Base-by-base conservation (phyloP, 2,888 invertebrate genomes). In the Zhuqinia jingwanae region DNA sequence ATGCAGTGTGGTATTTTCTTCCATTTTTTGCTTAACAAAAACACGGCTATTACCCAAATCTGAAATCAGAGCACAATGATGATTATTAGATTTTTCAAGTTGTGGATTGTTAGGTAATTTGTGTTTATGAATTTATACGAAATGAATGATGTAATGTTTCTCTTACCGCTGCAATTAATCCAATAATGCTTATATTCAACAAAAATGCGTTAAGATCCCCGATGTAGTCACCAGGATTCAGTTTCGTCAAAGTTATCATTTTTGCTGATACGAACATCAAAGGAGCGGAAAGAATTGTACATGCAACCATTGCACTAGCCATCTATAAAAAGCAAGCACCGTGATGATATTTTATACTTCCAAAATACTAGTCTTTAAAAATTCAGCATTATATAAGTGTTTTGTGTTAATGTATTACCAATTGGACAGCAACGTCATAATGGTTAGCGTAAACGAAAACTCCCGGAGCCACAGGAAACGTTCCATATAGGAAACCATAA, bases 261-360 rank as follows among this genome's bases (percentile, higher is more conserved):
- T 97, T 96, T 0, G 98, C 97, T 0, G 98, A 98, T 86, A 98
- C 95, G 92, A 97, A 98, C 96, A 98, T 98, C 91, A 98, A 94
- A 0, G 98, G 98, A 0, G 97, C 98, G 15, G 98, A 98, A 25
- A 98, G 93, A 92, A 98, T 97, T 0, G 98, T 99, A 91, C 98
- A 97, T 0, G 97, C 96, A 3, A 98, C 98, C 97, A 98, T 97
- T 36, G 97, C 96, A 79, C 96, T 97, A 0, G 98, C 98, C 92
- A 98, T 95, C 96, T 97, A 92, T n/a, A n/a, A n/a, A n/a, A n/a
- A n/a, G n/a, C n/a, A n/a, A n/a, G n/a, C n/a, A n/a, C n/a, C n/a
- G n/a, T n/a, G n/a, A n/a, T n/a, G n/a, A n/a, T n/a, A n/a, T 73
- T 93, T 80, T n/a, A 36, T 8, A 36, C 36, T 27, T n/a, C 5